Conservation (phyloP, 2,797 vertebrate species). For the Varecia variegata region DNA sequence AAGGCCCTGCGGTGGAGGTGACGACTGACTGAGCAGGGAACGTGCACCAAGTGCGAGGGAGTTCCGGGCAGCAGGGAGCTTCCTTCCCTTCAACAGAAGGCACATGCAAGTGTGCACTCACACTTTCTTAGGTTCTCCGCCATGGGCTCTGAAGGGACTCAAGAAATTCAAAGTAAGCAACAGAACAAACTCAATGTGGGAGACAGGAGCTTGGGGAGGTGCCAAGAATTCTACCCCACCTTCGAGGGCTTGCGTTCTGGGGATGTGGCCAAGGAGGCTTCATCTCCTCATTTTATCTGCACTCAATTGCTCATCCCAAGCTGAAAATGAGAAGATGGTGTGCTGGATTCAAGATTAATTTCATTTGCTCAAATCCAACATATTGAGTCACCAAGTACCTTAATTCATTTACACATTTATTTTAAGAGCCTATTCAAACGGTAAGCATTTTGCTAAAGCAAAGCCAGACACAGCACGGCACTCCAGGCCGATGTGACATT, state of each 20-base stretch:
- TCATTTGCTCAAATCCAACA: constrained; percentile 8
- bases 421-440: constrained; percentile 21
- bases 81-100: neutral
- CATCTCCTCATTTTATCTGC: neutral
- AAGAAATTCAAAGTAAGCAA: neutral
- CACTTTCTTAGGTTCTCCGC: neutral
- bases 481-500: rapidly evolving
- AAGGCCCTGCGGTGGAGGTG: rapidly evolving
- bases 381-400: neutral
- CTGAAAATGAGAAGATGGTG: neutral
- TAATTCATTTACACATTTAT: neutral
- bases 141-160: neutral
- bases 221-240: neutral
- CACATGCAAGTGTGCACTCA: rapidly evolving
- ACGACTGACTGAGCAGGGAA: rapidly evolving
- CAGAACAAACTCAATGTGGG: neutral
- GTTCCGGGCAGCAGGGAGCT: neutral
- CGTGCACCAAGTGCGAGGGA: neutral
- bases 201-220: neutral
- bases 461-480: neutral
- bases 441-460: neutral
- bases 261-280: neutral
- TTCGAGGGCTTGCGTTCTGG: neutral
- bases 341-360: neutral
- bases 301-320: neutral